Conservation (phyloP, 2,113 vertebrate genomes). For the Tamias sibiricus region DNA sequence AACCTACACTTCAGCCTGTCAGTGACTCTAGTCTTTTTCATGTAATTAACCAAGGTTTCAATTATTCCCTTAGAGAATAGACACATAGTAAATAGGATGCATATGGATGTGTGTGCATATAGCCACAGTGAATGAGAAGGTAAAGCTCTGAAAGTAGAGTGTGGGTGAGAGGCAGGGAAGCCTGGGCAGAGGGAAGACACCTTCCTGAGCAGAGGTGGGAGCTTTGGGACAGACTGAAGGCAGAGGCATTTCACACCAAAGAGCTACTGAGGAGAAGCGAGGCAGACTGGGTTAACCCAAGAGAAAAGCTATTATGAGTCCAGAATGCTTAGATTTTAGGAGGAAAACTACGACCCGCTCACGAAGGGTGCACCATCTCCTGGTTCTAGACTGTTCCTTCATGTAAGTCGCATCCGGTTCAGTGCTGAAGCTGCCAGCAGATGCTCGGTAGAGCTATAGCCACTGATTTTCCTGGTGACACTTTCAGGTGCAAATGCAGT, state of each 20-base stretch:
- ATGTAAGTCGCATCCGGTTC: background rate
- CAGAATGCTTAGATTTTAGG: background rate
- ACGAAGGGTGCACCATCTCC: background rate
- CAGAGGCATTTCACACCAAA: rapidly evolving
- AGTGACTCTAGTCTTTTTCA: background rate
- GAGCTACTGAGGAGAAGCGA: rapidly evolving
- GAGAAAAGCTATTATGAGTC: background rate
- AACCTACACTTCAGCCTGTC: rapidly evolving
- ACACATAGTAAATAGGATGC: rapidly evolving
- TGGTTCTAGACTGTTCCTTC: background rate
- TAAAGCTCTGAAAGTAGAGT: rapidly evolving
- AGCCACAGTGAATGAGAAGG: rapidly evolving
- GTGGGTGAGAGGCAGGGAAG: background rate
- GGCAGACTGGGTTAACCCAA: background rate
- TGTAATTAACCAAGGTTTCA: background rate
- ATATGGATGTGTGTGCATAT: rapidly evolving
- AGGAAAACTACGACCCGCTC: no score
- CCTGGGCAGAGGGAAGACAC: rapidly evolving
- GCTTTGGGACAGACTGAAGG: rapidly evolving
- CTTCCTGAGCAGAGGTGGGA: background rate
- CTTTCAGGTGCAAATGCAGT: background rate
- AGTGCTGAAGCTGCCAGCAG: no score
- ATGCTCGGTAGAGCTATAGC: background rate
- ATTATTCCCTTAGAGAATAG: background rate
- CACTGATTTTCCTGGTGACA: background rate